Evolutionary conservation across 2,888 invertebrate species (phyloP).

Genomic region (Caenorhabditis virilis): DNA sequence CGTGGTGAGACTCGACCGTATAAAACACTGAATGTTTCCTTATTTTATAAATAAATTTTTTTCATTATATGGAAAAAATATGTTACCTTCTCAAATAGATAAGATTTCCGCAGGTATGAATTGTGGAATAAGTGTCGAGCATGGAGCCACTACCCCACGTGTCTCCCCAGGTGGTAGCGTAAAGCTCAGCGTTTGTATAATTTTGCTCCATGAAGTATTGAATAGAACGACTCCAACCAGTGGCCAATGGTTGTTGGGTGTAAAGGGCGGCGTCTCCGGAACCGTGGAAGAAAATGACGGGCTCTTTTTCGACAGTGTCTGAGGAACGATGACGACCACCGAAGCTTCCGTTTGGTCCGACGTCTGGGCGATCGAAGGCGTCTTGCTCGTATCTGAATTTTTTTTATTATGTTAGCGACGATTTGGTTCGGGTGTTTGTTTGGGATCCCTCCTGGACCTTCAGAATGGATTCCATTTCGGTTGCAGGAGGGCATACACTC

Average conservation of each 20-base stretch:
- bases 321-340: slow-evolving; percentile 58
- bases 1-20: no score
- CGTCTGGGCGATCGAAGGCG: slow-evolving; percentile 65
- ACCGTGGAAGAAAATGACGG: slow-evolving; percentile 66
- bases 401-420: neutral
- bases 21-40: no score
- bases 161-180: slow-evolving; percentile 67
- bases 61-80: slow-evolving; percentile 1
- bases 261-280: slow-evolving; percentile 65
- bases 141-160: slow-evolving; percentile 59
- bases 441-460: no score
- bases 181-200: slow-evolving; percentile 64
- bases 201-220: slow-evolving; percentile 68
- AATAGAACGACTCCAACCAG: slow-evolving; percentile 52
- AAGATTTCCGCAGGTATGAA: slow-evolving; percentile 65
- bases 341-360: slow-evolving; percentile 66
- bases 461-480: no score
- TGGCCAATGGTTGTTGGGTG: slow-evolving; percentile 60
- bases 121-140: slow-evolving; percentile 58
- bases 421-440: no score
- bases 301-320: slow-evolving; percentile 59
- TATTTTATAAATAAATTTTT: no score
- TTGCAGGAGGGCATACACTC: no score
- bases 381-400: slow-evolving; percentile 52
- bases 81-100: slow-evolving; percentile 52